Conservation (phyloP, 2,113 vertebrate genomes). For the Nerophis lumbriciformis region DNA sequence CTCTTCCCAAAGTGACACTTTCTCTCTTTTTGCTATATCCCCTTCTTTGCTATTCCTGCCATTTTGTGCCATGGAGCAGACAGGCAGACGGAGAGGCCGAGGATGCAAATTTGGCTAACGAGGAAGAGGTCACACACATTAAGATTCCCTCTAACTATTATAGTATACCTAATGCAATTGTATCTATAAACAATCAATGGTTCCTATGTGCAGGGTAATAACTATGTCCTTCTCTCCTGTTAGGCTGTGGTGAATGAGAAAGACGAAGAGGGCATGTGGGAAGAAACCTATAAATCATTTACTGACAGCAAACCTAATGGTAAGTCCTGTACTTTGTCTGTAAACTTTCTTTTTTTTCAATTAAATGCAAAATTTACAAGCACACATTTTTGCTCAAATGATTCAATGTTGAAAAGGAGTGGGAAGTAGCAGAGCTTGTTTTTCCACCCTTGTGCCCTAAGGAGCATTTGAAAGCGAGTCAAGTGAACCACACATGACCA, state of each 20-base stretch:
- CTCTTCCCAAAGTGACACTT: constrained; percentile 16
- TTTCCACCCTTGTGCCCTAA: too few relatives aligned
- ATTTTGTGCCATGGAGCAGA: constrained; percentile 42
- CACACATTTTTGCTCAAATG: too few relatives aligned
- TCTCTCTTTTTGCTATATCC: background rate
- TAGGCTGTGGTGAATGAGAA: constrained; percentile 65
- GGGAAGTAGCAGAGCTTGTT: too few relatives aligned
- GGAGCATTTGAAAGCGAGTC: too few relatives aligned
- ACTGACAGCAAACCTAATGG: constrained; percentile 84
- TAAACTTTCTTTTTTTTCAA: too few relatives aligned
- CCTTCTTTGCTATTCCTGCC: background rate
- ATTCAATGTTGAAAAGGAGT: too few relatives aligned
- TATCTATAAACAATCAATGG: too few relatives aligned
- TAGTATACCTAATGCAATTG: background rate
- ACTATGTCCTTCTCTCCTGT: background rate
- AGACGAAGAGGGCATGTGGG: constrained; percentile 81
- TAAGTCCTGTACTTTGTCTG: constrained; percentile 34
- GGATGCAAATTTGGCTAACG: constrained; percentile 39
- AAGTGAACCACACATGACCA: too few relatives aligned
- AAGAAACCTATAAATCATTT: constrained; percentile 89
- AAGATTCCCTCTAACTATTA: background rate
- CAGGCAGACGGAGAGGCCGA: constrained; percentile 60
- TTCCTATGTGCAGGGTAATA: background rate
- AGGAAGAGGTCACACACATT: constrained; percentile 38
- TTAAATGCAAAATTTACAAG: too few relatives aligned